These are phyloP conservation scores for Acanthaster planci DNA, from an alignment of 35 echinoderm and acorn worm genomes.

Conservation along the genomic window DNA sequence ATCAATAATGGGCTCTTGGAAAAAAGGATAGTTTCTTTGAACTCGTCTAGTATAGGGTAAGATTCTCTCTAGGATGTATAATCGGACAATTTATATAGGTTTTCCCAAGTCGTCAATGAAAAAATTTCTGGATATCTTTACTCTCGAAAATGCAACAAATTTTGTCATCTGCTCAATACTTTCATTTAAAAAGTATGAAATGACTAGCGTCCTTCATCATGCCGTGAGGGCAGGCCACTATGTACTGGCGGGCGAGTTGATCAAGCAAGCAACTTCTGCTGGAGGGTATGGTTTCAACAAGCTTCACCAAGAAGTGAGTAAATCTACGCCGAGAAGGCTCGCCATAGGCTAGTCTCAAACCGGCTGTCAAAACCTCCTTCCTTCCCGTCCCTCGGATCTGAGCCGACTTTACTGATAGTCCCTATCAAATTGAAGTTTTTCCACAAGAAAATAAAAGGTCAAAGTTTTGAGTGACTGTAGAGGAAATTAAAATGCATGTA, in stretches of 20 bases:
- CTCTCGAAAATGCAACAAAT: background rate
- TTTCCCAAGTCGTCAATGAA: background rate
- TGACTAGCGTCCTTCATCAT: background rate
- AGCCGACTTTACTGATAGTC: no score
- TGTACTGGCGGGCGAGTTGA: conserved; percentile 64
- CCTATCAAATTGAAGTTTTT: no score
- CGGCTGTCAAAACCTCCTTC: no score
- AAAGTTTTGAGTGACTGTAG: no score
- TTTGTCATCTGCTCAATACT: background rate
- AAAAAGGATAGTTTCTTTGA: no score
- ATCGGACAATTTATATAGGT: background rate
- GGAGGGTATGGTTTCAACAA: conserved; percentile 88
- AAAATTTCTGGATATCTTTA: background rate
- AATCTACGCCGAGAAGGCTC: background rate
- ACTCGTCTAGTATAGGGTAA: background rate
- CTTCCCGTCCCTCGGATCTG: no score
- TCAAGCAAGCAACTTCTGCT: conserved; percentile 38
- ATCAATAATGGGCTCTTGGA: no score
- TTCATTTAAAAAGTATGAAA: background rate
- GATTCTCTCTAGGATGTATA: background rate
- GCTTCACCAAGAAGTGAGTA: conserved; percentile 76
- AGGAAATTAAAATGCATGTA: background rate
- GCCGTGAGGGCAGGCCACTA: conserved; percentile 47
- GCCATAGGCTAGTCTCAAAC: no score
- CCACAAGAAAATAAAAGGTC: no score